Evolutionary conservation across 2,797 vertebrate species (phyloP).

Genomic region (Sphenopsis melanotis): DNA sequence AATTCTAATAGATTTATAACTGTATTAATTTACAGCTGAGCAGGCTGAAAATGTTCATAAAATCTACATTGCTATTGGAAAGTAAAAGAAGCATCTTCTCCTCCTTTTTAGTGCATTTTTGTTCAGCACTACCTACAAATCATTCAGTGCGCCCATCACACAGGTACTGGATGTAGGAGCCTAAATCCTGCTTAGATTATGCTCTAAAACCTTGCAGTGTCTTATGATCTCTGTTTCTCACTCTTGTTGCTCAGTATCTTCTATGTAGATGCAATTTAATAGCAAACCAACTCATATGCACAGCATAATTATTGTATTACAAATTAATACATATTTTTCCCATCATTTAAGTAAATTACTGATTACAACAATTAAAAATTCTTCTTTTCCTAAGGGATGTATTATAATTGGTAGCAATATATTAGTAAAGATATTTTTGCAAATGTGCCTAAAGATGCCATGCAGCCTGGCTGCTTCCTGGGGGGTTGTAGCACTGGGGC

Average conservation of each 20-base stretch:
- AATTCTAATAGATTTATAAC: neutral
- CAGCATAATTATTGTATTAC: neutral
- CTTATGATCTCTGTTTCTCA: neutral
- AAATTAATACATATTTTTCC: neutral
- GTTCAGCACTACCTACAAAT: neutral
- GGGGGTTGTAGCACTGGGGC: fast-evolving
- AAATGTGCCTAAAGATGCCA: too few relatives aligned
- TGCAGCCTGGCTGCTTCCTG: neutral
- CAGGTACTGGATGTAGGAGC: neutral
- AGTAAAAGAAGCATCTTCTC: neutral
- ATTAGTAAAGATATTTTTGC: neutral
- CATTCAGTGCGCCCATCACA: fast-evolving
- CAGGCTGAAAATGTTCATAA: neutral
- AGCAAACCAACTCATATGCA: neutral
- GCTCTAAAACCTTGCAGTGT: neutral
- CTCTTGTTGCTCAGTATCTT: neutral
- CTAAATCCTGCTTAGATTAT: neutral
- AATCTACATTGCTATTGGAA: neutral
- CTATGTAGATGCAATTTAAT: neutral
- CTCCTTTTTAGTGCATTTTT: neutral
- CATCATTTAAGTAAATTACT: neutral
- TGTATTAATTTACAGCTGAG: neutral
- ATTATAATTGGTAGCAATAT: neutral
- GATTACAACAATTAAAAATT: neutral
- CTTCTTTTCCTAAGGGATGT: neutral